Percentiles rank a stretch among this genome's conserved stretches.
Evolutionary conservation across 2,888 invertebrate genomes (phyloP).

Genomic region (Trisateles emortualis): DNA sequence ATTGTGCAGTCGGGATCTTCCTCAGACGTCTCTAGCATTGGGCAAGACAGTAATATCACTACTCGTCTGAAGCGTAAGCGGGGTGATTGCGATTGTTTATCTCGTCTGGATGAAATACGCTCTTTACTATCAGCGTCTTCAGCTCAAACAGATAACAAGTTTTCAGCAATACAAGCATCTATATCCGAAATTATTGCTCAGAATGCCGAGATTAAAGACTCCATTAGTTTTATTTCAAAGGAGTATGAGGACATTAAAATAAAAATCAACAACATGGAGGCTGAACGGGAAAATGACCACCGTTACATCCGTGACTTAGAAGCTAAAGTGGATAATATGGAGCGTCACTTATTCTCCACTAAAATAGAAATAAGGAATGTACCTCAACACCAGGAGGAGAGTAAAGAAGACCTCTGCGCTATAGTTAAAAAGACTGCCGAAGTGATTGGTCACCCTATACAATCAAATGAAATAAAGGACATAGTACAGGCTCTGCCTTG

Average conservation of each 20-base stretch:
- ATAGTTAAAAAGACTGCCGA: neutral
- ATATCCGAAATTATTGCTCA: neutral
- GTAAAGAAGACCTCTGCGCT: neutral
- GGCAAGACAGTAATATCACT: neutral
- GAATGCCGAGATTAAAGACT: neutral
- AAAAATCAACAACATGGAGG: neutral
- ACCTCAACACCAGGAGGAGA: neutral
- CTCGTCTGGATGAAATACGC: slow-evolving; percentile 4
- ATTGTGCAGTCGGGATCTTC: neutral
- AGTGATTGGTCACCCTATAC: neutral
- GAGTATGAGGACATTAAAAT: neutral
- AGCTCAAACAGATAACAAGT: neutral
- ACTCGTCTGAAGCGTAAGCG: neutral
- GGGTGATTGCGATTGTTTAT: neutral
- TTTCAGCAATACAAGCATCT: neutral
- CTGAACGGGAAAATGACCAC: neutral
- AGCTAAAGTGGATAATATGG: neutral
- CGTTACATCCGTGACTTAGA: neutral
- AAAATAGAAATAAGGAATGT: slow-evolving; percentile 8
- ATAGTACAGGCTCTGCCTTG: no score
- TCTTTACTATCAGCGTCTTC: neutral
- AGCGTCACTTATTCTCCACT: neutral
- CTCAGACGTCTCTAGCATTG: neutral
- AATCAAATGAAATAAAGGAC: neutral
- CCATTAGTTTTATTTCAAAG: neutral